A percentile compares a stretch with the other conserved stretches of the same genome.
phyloP scores from a whole-genome alignment of 2,113 vertebrate species.

The Tonatia bakeri region DNA sequence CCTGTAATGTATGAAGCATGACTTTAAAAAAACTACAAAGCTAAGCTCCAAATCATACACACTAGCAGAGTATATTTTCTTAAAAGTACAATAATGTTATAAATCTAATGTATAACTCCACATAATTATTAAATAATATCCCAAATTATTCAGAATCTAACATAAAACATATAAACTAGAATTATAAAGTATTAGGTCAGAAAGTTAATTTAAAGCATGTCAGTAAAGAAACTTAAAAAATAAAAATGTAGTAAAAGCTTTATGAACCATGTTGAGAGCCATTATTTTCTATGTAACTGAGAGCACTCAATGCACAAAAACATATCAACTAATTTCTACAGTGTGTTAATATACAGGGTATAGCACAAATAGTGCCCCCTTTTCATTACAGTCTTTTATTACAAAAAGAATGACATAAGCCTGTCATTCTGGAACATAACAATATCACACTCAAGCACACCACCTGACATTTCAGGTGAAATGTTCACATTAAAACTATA shows the following conservation, averaged over 20 bases:
- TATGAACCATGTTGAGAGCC: background rate
- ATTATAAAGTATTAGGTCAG: background rate
- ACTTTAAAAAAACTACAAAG: background rate
- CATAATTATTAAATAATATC: background rate
- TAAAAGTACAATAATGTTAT: background rate
- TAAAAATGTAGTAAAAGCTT: background rate
- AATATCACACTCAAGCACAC: too few relatives aligned
- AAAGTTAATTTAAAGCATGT: background rate
- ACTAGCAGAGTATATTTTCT: background rate
- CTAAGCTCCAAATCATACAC: background rate
- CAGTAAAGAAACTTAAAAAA: background rate
- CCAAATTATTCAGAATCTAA: background rate
- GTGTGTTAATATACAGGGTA: background rate
- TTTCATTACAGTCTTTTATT: too few relatives aligned
- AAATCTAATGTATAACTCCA: background rate
- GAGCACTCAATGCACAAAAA: background rate
- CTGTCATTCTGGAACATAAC: too few relatives aligned
- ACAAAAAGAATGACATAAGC: too few relatives aligned
- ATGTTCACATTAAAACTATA: too few relatives aligned
- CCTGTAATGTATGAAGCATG: background rate
- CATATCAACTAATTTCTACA: background rate
- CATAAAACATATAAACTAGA: conserved; percentile 17
- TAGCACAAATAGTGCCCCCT: too few relatives aligned
- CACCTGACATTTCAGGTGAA: too few relatives aligned
- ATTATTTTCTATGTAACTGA: background rate